A percentile compares a stretch with the other conserved stretches of the same genome.
Evolutionary conservation across 2,113 vertebrate species (phyloP).

Genomic region (Ophthalmolycus amberensis): DNA sequence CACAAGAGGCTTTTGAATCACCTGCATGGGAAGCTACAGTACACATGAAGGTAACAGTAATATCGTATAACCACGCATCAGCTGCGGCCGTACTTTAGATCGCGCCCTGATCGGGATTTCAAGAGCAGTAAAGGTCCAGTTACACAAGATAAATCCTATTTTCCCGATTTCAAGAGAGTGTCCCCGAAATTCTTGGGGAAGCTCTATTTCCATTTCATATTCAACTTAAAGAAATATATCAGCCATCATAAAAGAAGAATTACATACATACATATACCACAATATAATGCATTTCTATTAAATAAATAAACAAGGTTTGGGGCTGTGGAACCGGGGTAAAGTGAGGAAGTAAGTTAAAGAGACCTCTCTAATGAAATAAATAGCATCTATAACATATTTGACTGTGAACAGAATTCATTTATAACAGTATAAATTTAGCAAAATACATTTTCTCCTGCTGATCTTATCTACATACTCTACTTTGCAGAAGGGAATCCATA

Average conservation of each 20-base stretch:
- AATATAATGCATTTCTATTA: slow-evolving; percentile 69
- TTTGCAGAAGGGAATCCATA: slow-evolving; percentile 80
- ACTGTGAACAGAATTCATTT: slow-evolving; percentile 73
- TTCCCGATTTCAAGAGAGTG: slow-evolving; percentile 41
- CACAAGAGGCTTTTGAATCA: slow-evolving; percentile 53
- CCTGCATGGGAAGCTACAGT: slow-evolving; percentile 71
- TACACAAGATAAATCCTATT: slow-evolving; percentile 50
- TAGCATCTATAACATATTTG: slow-evolving; percentile 73
- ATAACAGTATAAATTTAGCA: slow-evolving; percentile 86
- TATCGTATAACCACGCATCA: slow-evolving; percentile 43
- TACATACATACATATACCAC: slow-evolving; percentile 69
- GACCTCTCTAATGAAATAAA: slow-evolving; percentile 77
- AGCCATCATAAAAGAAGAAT: slow-evolving; percentile 63
- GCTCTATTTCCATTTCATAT: slow-evolving; percentile 57
- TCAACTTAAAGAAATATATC: slow-evolving; percentile 69
- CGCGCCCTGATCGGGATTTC: slow-evolving; percentile 51
- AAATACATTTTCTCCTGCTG: slow-evolving; percentile 84
- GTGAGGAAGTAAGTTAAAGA: slow-evolving; percentile 68
- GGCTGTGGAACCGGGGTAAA: slow-evolving; percentile 51
- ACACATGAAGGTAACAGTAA: slow-evolving; percentile 61
- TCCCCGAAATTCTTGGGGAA: slow-evolving; percentile 44
- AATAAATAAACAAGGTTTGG: slow-evolving; percentile 68
- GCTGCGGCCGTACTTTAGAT: slow-evolving; percentile 32
- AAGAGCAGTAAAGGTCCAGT: slow-evolving; percentile 57
- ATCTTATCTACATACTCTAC: slow-evolving; percentile 85